Percentiles rank a stretch among this genome's conserved stretches.
Evolutionary conservation across 2,797 vertebrate species (phyloP).

Genomic region (Spinus olivaceus): DNA sequence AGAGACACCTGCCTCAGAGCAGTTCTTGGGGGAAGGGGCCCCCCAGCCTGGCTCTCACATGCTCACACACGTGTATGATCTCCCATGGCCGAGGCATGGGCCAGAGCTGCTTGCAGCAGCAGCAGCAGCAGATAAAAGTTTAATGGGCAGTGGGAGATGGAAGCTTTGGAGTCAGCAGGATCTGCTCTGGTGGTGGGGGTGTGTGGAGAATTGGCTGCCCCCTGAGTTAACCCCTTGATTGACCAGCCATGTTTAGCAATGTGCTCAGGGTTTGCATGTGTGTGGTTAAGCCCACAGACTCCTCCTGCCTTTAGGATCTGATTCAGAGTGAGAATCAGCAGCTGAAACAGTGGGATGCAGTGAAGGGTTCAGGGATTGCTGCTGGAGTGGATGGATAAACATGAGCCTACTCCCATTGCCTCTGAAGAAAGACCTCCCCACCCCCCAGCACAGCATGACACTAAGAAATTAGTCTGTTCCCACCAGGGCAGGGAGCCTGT

Average conservation of each 20-base stretch:
- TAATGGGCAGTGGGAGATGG: not conserved
- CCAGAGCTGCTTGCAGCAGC: not conserved
- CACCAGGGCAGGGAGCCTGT: not conserved
- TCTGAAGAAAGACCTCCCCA: not conserved
- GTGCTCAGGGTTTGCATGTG: not conserved
- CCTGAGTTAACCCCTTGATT: not conserved
- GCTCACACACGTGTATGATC: not conserved
- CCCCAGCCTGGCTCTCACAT: not conserved
- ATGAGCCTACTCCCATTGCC: not conserved
- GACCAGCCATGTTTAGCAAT: not conserved
- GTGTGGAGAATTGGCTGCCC: not conserved
- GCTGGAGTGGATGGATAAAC: not conserved
- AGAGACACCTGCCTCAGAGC: not conserved
- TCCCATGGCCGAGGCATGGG: accelerated
- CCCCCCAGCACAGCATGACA: accelerated
- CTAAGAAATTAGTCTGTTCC: not conserved
- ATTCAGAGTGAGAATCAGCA: not conserved
- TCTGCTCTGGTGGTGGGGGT: not conserved
- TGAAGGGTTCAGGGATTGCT: accelerated
- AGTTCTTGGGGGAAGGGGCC: not conserved
- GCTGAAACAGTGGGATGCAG: accelerated
- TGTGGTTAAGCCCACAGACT: not conserved
- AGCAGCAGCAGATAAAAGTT: not conserved
- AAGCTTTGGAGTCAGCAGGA: not conserved
- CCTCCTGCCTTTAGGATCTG: not conserved